Evolutionary conservation across 2,888 invertebrate species (phyloP), one percentile per base, ranked within the genome.

Genomic region (Xylophagus ater): DNA sequence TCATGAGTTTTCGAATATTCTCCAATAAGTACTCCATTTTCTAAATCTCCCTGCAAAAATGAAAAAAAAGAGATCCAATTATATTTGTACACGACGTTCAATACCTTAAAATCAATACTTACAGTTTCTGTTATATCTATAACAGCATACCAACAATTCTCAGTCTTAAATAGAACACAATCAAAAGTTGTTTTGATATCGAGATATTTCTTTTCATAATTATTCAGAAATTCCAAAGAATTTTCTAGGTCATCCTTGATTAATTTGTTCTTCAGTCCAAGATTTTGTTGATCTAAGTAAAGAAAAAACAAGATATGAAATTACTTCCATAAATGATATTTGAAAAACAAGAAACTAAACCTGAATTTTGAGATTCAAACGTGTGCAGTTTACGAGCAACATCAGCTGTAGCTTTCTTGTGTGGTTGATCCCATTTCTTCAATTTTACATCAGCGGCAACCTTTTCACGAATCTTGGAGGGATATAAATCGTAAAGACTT

Each of bases 161-260:
- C 93, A 67, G 96, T 92, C 56, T 90, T 75, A 65, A 89, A 97
- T 19, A 96, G 74, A 35, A 98, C 73, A 67, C 93, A 90, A 64
- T 98, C 98, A 59, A 84, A 92, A 4, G 86, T 78, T 2, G 89
- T 89, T 13, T 94, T 96, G 7, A 78, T 63, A 57, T 96, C 93
- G 39, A 66, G 69, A 60, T 80, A 90, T 57, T 90, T 87, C 60
- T 94, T 96, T 48, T 97, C 94, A 33, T 81, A 71, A 43, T 67
- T 71, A 50, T 76, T 82, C 41, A 97, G 68, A 42, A 84, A 71
- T 52, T 97, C 96, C 36, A 93, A 69, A 53, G 81, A 76, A 9
- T 82, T 78, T 53, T 94, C 92, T 12, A 89, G 63, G 57, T 98
- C 89, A 57, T 97, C 97, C 56, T 88, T 88, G 31, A 73, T 67